Evolutionary conservation across 1,140 invertebrate genomes (phyloP), one percentile per base, ranked within the genome.

Genomic region (Contarinia nasturtii): DNA sequence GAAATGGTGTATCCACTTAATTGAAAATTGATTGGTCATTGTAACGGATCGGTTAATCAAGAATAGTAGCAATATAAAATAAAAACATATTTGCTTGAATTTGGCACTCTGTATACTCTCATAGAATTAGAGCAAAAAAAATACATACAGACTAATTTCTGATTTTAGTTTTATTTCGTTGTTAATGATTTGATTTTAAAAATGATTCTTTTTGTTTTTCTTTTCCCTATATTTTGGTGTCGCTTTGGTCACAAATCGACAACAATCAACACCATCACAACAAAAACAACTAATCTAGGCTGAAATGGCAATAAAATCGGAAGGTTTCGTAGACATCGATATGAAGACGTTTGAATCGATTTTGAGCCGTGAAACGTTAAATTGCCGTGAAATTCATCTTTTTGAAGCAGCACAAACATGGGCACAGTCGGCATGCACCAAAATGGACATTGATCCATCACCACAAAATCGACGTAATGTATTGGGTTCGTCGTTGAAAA

Each of bases 251-350:
- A n/a, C n/a, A n/a, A n/a, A n/a, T n/a, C n/a, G n/a, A n/a, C n/a
- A n/a, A n/a, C n/a, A n/a, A n/a, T n/a, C n/a, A n/a, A n/a, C n/a
- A n/a, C n/a, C n/a, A n/a, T n/a, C n/a, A n/a, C n/a, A n/a, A n/a
- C n/a, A n/a, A n/a, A n/a, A n/a, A n/a, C n/a, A n/a, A n/a, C n/a
- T n/a, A n/a, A 70, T 73, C 48, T 73, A 90, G 84, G 87, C 87
- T 58, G 86, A 91, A 72, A 86, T 91, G 79, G 87, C 87, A 45
- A 72, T 92, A 52, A 80, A 80, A 55, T 90, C 87, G n/a, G 88
- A 92, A 59, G 86, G 86, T 50, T 91, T 92, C 70, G 77, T 86
- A 49, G 86, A 92, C 59, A 90, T 93, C 57, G 87, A 92, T 66
- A 78, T 84, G 53, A 79, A 84, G 48, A 92, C 88, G 1, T 71